Evolutionary conservation across 2,888 invertebrate genomes (phyloP), one percentile per base, ranked within the genome.

Genomic region (Nemoura dubitans): DNA sequence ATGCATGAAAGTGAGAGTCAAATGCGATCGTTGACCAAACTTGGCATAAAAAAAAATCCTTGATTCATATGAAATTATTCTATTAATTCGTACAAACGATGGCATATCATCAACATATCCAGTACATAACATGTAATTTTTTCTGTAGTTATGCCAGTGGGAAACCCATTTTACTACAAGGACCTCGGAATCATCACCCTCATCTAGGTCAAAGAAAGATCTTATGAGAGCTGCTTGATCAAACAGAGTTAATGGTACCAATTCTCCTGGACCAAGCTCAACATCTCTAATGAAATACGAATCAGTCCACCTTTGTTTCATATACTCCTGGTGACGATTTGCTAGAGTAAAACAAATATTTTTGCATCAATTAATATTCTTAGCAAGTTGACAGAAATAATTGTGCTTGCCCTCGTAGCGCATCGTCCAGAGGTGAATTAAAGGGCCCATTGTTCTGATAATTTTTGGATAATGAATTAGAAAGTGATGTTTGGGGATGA

Each of bases 401-500:
- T 84, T 43, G 82, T 88, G 83, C 76, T 88, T 88, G 14, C 76
- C 86, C 80, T 88, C 87, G 42, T 42, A 88, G 36, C 88, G 26
- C 88, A 88, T 86, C 0, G 87, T 87, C 87, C 88, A 88, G 25
- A 85, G 76, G 80, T 59, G 26, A 43, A 26, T 87, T 26, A 87
- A 85, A 21, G 86, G 87, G 0, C 87, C 86, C 85, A 87, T 87
- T 87, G 85, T 83, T 26, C 86, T 3, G 25, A 87, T 88, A 21
- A 87, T 59, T 76, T 26, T 86, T 28, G 43, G 36, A 82, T 87
- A 88, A 86, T 88, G 88, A 1, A 80, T 82, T 6, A 87, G 59
- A n/a, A 88, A 36, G 83, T 88, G 88, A 87, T 88, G 80, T 87
- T 87, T 88, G 5, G 88, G 88, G 10, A 84, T 87, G 76, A 88